Conservation (phyloP, 2,113 vertebrate genomes). For the Cariama cristata region DNA sequence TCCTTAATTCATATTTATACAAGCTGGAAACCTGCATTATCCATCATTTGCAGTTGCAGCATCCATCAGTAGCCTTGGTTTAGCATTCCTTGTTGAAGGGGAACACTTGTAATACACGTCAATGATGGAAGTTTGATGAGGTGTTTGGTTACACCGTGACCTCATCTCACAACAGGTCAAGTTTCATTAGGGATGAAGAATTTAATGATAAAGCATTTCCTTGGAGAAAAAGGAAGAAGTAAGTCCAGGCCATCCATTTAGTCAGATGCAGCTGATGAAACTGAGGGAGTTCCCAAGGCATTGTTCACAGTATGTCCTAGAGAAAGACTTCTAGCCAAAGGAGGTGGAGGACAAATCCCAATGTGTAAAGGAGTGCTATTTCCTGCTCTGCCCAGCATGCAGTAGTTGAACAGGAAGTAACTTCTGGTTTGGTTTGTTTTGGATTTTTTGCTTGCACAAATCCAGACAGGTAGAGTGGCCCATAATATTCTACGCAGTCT, state of each 20-base stretch:
- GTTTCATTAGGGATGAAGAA: neutral
- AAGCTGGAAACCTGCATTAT: neutral
- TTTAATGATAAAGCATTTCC: neutral
- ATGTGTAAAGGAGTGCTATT: neutral
- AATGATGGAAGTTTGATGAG: neutral
- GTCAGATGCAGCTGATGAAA: neutral
- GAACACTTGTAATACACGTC: neutral
- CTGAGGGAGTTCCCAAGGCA: neutral
- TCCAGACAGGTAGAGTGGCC: neutral
- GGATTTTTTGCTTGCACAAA: neutral
- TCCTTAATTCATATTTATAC: neutral
- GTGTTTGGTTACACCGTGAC: neutral
- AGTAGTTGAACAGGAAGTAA: neutral
- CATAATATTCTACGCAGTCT: neutral
- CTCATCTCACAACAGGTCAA: neutral
- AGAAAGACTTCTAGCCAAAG: neutral
- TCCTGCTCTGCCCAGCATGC: neutral
- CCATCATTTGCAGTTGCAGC: neutral
- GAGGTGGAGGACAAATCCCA: neutral
- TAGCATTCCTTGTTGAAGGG: neutral
- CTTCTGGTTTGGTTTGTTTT: neutral
- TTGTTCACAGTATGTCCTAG: neutral
- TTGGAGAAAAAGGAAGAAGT: neutral
- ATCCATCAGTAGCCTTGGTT: neutral
- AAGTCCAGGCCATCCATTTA: neutral